A percentile compares a stretch with the other conserved stretches of the same genome.
Evolutionary conservation across 1,140 invertebrate species (phyloP).

Genomic region (Drosophila santomea): DNA sequence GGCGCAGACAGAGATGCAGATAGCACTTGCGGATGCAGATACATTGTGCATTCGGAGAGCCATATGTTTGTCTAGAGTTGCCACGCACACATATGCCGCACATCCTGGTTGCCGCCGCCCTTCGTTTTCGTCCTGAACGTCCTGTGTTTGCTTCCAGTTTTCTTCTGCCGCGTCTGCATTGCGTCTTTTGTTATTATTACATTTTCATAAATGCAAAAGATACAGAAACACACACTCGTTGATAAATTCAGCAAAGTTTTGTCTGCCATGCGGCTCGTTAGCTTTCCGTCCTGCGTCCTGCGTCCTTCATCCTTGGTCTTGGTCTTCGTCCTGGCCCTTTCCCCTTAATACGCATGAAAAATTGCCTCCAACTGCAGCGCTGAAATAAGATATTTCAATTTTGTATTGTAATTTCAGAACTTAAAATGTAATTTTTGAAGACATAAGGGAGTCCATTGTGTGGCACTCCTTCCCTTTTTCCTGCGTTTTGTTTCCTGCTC

Average conservation of each 20-base stretch:
- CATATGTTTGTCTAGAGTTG: conserved; percentile 68
- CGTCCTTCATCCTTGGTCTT: conserved; percentile 7
- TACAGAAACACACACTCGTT: conserved; percentile 52
- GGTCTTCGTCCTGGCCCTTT: background rate
- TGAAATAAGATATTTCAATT: conserved; percentile 82
- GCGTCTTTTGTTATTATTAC: conserved; percentile 83
- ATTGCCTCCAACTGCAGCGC: conserved; percentile 68
- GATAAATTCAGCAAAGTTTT: conserved; percentile 82
- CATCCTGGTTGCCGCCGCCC: conserved; percentile 4
- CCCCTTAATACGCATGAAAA: conserved; percentile 70
- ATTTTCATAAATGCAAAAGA: conserved; percentile 81
- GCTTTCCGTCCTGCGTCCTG: conserved; percentile 20
- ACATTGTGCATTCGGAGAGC: conserved; percentile 55
- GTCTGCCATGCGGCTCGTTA: conserved; percentile 78
- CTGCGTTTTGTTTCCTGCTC: conserved; percentile 1
- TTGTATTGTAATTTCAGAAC: conserved; percentile 77
- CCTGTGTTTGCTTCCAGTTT: conserved; percentile 52
- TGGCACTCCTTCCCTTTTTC: background rate
- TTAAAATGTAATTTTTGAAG: conserved; percentile 76
- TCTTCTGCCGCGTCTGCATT: conserved; percentile 70
- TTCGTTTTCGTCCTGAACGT: conserved; percentile 5
- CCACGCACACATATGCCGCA: conserved; percentile 31
- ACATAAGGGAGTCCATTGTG: conserved; percentile 60
- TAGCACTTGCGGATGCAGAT: conserved; percentile 23
- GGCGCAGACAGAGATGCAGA: conserved; percentile 12